These are phyloP conservation scores for Diplodus sargus DNA, from an alignment of 2,797 vertebrate genomes.

Conservation along the genomic window DNA sequence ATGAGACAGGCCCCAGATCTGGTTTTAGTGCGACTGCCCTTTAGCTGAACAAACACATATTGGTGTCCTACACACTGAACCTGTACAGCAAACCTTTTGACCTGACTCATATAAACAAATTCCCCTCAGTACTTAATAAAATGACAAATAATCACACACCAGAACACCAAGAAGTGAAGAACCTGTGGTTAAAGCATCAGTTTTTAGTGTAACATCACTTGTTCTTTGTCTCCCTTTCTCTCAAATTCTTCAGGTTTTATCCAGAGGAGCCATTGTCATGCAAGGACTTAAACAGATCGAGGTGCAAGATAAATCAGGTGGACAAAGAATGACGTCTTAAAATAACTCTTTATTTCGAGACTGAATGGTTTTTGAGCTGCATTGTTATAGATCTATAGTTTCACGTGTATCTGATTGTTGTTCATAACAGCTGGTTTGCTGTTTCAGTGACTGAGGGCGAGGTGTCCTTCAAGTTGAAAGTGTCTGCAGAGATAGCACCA, in stretches of 20 bases:
- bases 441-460: slow-evolving; percentile 68
- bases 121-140: background rate
- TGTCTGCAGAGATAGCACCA: slow-evolving; percentile 73
- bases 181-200: background rate
- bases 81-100: no score
- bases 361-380: background rate
- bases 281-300: slow-evolving; percentile 38
- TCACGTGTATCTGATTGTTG: background rate
- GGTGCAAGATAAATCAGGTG: slow-evolving; percentile 52
- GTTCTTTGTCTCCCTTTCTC: background rate
- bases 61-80: no score
- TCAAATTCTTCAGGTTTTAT: slow-evolving; percentile 58
- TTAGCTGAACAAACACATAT: background rate
- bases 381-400: background rate
- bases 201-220: background rate
- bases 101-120: no score
- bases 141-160: background rate
- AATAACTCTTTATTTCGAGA: background rate
- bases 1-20: background rate
- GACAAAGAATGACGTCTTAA: background rate
- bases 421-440: background rate
- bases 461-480: slow-evolving; percentile 66
- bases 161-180: background rate
- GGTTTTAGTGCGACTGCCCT: background rate
- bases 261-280: slow-evolving; percentile 61